Base-by-base conservation (phyloP, 1,140 invertebrate species). In the Diachasma alloeum region DNA sequence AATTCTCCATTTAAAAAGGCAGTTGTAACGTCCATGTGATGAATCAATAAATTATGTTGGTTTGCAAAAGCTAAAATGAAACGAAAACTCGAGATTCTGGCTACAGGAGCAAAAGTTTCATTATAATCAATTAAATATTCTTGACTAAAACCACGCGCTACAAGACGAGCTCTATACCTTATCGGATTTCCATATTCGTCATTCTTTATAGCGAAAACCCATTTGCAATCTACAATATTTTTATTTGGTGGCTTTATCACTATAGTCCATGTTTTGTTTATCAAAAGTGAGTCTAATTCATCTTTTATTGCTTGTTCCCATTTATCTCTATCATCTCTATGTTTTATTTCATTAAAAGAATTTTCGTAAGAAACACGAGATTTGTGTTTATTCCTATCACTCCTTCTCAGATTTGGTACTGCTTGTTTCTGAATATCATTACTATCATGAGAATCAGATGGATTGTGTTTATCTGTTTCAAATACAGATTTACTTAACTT, bases 71-170 rank as follows among this genome's bases (percentile, higher is more conserved):
- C 83, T 31, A 88, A 80, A 42, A 85, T 81, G 15, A 83, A 80
- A 80, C 89, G 87, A 66, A 89, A 75, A 79, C 22, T 75, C n/a
- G 78, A 17, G 4, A 81, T 78, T 48, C 75, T 72, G 0, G 74
- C 69, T 19, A 78, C 77, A 42, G 70, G 82, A 42, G 80, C 81
- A 79, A 80, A 84, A 42, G 76, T 83, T 68, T 80, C 84, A 37
- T 76, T 67, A 71, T 85, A 88, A 81, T 89, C 86, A 17, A 81
- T 36, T 26, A 83, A 74, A 73, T 84, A 74, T 66, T 80, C 71
- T 82, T 90, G 88, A 24, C 63, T 81, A 66, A 82, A 91, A 6
- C 88, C 89, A 75, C 83, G 83, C 10, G 86, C 87, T 22, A 90
- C 86, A 63, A 89, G 80, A 44, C 88, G 71, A 46, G 86, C 90